Percentiles rank a stretch among this genome's conserved stretches.
These are phyloP conservation scores for Steatocranus sp. DNA, from an alignment of 2,797 vertebrate species.

Conservation along the genomic window DNA sequence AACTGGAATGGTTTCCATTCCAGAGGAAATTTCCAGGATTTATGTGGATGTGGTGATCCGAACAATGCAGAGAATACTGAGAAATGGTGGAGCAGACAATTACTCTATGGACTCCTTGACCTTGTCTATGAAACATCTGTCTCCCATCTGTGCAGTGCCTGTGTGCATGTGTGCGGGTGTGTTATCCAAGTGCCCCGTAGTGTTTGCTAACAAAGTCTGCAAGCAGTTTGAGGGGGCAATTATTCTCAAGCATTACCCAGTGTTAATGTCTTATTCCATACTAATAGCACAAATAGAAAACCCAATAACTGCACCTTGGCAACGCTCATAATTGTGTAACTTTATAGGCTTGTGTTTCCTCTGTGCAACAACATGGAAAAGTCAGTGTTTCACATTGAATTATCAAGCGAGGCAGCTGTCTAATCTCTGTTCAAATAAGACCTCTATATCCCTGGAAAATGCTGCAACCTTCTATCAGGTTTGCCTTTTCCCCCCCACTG, in stretches of 20 bases:
- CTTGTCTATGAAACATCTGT: conserved; percentile 73
- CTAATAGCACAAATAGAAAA: conserved; percentile 54
- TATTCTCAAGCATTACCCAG: conserved; percentile 49
- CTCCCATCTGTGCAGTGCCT: conserved; percentile 65
- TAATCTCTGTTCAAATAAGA: conserved; percentile 40
- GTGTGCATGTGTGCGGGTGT: conserved; percentile 1
- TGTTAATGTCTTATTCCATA: conserved; percentile 50
- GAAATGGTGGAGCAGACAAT: conserved; percentile 58
- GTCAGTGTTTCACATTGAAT: conserved; percentile 8
- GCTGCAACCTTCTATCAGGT: conserved; percentile 32
- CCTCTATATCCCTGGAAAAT: conserved; percentile 12
- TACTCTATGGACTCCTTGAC: conserved; percentile 69
- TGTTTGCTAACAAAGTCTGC: conserved; percentile 57
- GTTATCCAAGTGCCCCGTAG: conserved; percentile 29
- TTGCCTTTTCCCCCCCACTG: background rate
- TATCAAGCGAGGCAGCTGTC: background rate
- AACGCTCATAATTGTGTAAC: conserved; percentile 31
- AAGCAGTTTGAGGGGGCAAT: conserved; percentile 55
- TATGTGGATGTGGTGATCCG: conserved; percentile 61
- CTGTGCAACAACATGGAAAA: background rate
- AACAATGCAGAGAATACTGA: conserved; percentile 52
- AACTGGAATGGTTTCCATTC: conserved; percentile 64
- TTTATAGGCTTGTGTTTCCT: conserved; percentile 28
- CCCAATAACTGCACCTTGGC: conserved; percentile 41
- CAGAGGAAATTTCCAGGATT: conserved; percentile 75